Conservation (phyloP, 2,888 invertebrate species). For the Tricholauxania praeusta region DNA sequence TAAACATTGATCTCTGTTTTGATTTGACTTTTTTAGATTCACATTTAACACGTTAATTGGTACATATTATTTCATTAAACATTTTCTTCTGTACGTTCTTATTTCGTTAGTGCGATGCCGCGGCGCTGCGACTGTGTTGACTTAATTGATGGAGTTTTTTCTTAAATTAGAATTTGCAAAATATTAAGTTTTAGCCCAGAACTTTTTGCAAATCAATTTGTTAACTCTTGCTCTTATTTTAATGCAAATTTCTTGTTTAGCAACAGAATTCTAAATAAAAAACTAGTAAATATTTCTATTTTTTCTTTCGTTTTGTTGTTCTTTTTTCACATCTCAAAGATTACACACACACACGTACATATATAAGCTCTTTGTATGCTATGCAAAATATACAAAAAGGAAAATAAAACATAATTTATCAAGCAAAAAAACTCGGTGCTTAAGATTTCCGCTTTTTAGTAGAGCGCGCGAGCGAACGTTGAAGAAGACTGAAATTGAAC, state of each 20-base stretch:
- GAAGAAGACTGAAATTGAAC: constrained; percentile 21
- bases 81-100: no score
- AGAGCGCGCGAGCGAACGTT: constrained; percentile 5
- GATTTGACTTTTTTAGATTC: neutral
- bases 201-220: neutral
- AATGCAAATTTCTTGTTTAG: neutral
- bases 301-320: no score
- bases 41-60: no score
- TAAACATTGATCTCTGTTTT: neutral
- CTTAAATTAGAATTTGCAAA: neutral
- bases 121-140: neutral
- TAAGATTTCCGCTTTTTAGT: neutral
- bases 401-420: neutral
- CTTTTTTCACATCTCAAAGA: neutral
- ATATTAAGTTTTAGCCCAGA: neutral
- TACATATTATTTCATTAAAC: no score
- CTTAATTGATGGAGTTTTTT: neutral
- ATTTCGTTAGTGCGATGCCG: neutral
- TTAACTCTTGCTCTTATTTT: no score
- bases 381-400: neutral
- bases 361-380: neutral
- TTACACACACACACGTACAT: constrained; percentile 17
- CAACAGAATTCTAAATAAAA: neutral
- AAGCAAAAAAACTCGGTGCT: neutral
- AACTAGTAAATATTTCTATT: neutral